Evolutionary conservation across 2,888 invertebrate species (phyloP).

Genomic region (Diachrysia chrysitis): DNA sequence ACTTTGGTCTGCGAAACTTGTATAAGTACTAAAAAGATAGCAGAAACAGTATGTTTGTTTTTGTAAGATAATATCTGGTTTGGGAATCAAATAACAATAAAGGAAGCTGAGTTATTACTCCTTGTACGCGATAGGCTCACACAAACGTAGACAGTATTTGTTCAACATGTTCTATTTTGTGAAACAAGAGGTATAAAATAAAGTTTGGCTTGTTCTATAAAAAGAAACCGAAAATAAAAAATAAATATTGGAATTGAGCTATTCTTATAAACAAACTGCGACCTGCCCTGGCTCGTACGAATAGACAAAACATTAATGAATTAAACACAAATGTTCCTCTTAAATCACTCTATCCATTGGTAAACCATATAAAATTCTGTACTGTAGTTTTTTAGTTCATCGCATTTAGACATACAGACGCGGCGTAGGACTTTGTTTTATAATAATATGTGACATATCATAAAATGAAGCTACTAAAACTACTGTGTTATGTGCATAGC

Average conservation of each 20-base stretch:
- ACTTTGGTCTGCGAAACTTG: neutral
- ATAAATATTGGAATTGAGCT: neutral
- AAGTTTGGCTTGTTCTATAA: neutral
- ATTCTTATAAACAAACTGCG: neutral
- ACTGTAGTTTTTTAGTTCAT: no score
- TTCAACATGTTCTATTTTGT: neutral
- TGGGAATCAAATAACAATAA: slow-evolving; percentile 11
- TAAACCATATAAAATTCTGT: no score
- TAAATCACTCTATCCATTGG: no score
- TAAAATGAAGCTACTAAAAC: no score
- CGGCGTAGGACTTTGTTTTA: no score
- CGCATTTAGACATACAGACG: no score
- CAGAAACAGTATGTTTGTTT: slow-evolving; percentile 20
- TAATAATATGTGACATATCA: no score
- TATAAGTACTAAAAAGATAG: slow-evolving; percentile 21
- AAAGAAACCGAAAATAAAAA: neutral
- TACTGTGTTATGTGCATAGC: no score
- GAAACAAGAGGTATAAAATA: neutral
- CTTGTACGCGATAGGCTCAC: neutral
- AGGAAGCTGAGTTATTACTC: neutral
- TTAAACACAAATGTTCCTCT: no score
- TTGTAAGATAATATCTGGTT: slow-evolving; percentile 14
- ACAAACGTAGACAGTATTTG: neutral
- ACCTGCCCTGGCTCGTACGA: no score
- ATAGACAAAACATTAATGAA: no score